Base-by-base conservation (phyloP, 2,113 vertebrate species). In the Notarius quadriscutis region DNA sequence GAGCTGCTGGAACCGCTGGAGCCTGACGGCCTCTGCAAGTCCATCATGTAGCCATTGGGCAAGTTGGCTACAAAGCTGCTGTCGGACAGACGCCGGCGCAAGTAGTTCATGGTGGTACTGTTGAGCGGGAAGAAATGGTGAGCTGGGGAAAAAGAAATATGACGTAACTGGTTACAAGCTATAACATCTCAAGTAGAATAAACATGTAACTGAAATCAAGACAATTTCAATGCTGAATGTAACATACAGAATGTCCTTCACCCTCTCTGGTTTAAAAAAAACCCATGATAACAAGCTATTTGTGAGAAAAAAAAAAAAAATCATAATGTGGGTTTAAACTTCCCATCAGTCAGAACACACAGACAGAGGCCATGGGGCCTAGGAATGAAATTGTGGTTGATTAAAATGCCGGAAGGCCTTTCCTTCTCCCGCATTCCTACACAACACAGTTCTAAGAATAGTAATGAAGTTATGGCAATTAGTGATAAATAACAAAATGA, bases 31-130 rank as follows among this genome's bases (percentile, higher is more conserved):
- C 96, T 94, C 92, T 99, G 97, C 85, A 98, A 92, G 90, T 99
- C 98, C 91, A 97, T 96, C 98, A 99, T 99, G 93, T 99, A 99
- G 92, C 97, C 97, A 1, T 98, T 99, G 85, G 98, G 98, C 86
- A 99, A 94, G 91, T 99, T 99, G 78, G 98, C 97, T 92, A 99
- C 97, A 0, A 99, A 99, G 92, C 98, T 99, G 86, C 98, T 99
- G 94, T 99, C 98, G 0, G 98, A 99, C 17, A 99, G 96, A 80
- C 98, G 97, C 22, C 98, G 95, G 75, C 98, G 95, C 89, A 99
- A 97, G 95, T 99, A 99, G 95, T 99, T 99, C 97, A 99, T 99
- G 87, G 86, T 98, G 89, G 87, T 34, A 87, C 91, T 91, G 92
- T 91, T 91, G 91, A 86, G 50, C 62, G 81, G 80, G 84, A 65